Evolutionary conservation across 2,797 vertebrate species (phyloP).

Genomic region (Enteromius viviparus): DNA sequence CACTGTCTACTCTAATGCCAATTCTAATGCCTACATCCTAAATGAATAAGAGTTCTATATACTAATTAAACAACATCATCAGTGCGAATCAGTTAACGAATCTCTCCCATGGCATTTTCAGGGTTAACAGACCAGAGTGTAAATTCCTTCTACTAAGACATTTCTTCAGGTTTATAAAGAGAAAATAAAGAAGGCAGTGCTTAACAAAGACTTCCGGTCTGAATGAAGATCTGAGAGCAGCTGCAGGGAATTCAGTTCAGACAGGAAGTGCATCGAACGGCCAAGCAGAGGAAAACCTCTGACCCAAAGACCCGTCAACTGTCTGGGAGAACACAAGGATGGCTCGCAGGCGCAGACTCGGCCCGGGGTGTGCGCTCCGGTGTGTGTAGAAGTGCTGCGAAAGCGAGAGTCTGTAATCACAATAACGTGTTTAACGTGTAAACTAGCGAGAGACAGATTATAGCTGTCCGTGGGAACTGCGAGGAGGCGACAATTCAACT

Average conservation of each 20-base stretch:
- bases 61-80: not conserved
- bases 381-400: constrained; percentile 60
- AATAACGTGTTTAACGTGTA: constrained; percentile 81
- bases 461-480: constrained; percentile 65
- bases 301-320: constrained; percentile 36
- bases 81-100: not conserved
- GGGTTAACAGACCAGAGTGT: not conserved
- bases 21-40: not conserved
- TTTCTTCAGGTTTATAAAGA: constrained; percentile 78
- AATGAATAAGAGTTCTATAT: not conserved
- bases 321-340: constrained; percentile 69
- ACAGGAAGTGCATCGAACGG: constrained; percentile 65
- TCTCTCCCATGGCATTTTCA: not conserved
- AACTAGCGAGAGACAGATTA: constrained; percentile 77
- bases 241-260: constrained; percentile 70
- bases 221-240: constrained; percentile 81
- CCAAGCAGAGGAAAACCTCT: constrained; percentile 26
- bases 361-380: constrained; percentile 53
- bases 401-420: constrained; percentile 73
- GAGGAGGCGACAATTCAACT: constrained; percentile 68
- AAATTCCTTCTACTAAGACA: constrained; percentile 35
- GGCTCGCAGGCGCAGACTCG: constrained; percentile 67
- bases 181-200: constrained; percentile 70
- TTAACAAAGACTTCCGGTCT: constrained; percentile 82
- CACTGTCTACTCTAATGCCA: not conserved